Base-by-base conservation (phyloP, 2,888 invertebrate genomes). In the Gibbula magus region DNA sequence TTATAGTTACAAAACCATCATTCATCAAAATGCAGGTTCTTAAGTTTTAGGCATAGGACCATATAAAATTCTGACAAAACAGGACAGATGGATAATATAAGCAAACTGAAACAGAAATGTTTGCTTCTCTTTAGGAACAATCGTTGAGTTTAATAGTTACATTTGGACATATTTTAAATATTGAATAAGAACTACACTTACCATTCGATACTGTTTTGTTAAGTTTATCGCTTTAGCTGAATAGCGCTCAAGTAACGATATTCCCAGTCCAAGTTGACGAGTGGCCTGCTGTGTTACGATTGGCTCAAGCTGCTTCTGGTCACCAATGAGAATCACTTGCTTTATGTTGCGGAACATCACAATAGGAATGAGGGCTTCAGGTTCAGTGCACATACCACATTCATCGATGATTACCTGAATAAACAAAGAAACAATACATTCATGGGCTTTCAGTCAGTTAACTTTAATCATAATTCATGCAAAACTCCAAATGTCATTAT, bases 291-390 rank as follows among this genome's bases (percentile, higher is more conserved):
- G 83, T n/a, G 70, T 32, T 10, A 91, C 84, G 2, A 79, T 77
- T 8, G 90, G 89, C 22, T 82, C 79, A 20, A 90, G 84, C 83
- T 91, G 91, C 29, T 86, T 76, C 45, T 84, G 84, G 80, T 92
- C 92, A 18, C 92, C 92, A 51, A 91, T 75, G 54, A 92, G 81
- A 29, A 88, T 85, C n/a, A 91, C 84, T 73, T 96, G 79, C 94
- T 86, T 83, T 2, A 80, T 82, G 4, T 80, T 79, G 10, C 56
- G 77, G 75, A 85, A 82, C 29, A 86, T 54, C 13, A 86, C 82
- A 16, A 89, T 95, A 0, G 91, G 91, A 52, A 91, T 83, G 82
- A 91, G 79, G 76, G 85, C 82, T 80, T 91, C 91, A 18, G 89
- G 89, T 79, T 92, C 91, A 18, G 85, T 87, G 77, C 90, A 89